These are phyloP conservation scores for Myrmecobius fasciatus DNA, from an alignment of 2,113 vertebrate genomes.

Conservation along the genomic window DNA sequence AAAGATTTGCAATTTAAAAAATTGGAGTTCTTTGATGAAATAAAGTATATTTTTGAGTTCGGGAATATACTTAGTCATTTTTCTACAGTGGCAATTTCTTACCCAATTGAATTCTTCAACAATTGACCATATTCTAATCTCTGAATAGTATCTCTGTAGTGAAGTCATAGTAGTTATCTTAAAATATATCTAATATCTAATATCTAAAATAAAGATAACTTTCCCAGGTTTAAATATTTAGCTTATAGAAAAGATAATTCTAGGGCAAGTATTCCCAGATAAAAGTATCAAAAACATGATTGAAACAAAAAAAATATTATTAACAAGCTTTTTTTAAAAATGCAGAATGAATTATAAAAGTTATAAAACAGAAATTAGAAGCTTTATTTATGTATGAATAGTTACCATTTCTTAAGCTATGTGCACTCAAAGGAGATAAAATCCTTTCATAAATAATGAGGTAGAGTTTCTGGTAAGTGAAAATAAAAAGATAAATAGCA, in stretches of 20 bases:
- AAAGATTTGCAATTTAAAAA: neutral
- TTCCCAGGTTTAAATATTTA: slow-evolving; percentile 40
- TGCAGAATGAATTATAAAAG: slow-evolving; percentile 57
- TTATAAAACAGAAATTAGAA: slow-evolving; percentile 65
- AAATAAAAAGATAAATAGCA: slow-evolving; percentile 58
- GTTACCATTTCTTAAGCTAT: slow-evolving; percentile 54
- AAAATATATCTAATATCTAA: neutral
- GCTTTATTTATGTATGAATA: slow-evolving; percentile 59
- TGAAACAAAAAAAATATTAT: slow-evolving; percentile 46
- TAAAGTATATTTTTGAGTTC: neutral
- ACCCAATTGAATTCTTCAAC: neutral
- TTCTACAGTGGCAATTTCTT: neutral
- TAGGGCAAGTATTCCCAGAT: slow-evolving; percentile 38
- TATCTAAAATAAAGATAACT: slow-evolving; percentile 24
- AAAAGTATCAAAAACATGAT: slow-evolving; percentile 60
- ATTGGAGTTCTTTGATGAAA: neutral
- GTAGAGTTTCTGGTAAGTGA: slow-evolving; percentile 45
- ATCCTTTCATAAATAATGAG: slow-evolving; percentile 62
- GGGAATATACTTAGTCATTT: neutral
- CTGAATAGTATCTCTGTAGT: neutral
- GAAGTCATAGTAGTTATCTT: slow-evolving; percentile 19
- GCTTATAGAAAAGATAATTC: slow-evolving; percentile 53
- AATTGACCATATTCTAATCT: neutral
- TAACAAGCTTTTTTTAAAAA: slow-evolving; percentile 58
- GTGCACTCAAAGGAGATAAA: slow-evolving; percentile 62